These are phyloP conservation scores for Mesembrinibis cayennensis DNA, from an alignment of 2,113 vertebrate genomes.

Conservation along the genomic window DNA sequence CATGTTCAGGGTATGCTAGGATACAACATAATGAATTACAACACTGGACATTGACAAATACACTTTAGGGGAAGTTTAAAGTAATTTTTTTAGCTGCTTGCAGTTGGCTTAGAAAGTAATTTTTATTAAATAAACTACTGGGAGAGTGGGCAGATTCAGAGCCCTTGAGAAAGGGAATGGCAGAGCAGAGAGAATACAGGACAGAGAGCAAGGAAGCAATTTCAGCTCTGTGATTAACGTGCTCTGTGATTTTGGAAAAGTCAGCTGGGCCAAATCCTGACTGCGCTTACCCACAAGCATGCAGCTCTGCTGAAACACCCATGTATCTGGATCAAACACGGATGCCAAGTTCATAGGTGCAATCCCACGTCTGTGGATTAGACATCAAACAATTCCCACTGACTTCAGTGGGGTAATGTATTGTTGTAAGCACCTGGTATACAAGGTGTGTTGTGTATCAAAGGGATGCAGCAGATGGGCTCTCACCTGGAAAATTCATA, in stretches of 20 bases:
- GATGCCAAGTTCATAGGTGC: neutral
- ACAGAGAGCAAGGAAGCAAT: neutral
- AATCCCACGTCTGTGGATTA: fast-evolving
- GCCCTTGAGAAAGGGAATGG: neutral
- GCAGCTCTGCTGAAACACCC: neutral
- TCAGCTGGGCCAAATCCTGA: neutral
- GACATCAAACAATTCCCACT: neutral
- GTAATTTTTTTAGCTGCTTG: constrained; percentile 76
- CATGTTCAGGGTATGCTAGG: constrained; percentile 63
- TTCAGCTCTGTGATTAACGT: neutral
- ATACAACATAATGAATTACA: constrained; percentile 75
- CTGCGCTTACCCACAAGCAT: neutral
- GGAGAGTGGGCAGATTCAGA: constrained; percentile 15
- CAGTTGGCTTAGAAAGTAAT: constrained; percentile 72
- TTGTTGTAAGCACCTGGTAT: neutral
- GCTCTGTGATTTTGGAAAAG: neutral
- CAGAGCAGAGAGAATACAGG: neutral
- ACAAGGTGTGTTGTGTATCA: neutral
- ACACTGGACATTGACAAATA: constrained; percentile 73
- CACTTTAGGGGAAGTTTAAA: constrained; percentile 69
- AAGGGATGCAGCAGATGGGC: neutral
- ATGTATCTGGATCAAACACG: fast-evolving
- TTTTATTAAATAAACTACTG: constrained; percentile 73
- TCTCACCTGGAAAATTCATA: neutral
- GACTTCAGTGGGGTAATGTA: fast-evolving